phyloP scores from a whole-genome alignment of 2,888 invertebrate genomes.

The Deilephila porcellus region DNA sequence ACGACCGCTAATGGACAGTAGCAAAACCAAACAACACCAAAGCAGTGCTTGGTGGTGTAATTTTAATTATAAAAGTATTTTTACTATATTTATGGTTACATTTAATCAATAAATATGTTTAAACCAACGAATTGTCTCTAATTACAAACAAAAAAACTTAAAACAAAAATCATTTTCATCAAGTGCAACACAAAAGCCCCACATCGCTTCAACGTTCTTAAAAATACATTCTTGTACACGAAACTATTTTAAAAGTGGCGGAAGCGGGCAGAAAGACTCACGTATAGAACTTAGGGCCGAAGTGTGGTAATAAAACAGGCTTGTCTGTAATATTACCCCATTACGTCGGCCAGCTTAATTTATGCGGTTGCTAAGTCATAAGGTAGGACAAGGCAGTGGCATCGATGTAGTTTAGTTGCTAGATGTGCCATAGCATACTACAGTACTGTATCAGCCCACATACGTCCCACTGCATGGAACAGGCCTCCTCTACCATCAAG shows the following conservation, averaged over 20 bases:
- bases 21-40: too few species aligned
- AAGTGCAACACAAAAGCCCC: neutral
- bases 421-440: slow-evolving; percentile 43
- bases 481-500: too few species aligned
- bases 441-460: neutral
- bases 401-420: slow-evolving; percentile 46
- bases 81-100: too few species aligned
- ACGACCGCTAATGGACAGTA: too few species aligned
- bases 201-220: neutral
- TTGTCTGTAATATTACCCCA: slow-evolving; percentile 81
- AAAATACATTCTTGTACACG: slow-evolving; percentile 15
- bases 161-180: neutral
- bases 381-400: slow-evolving; percentile 67
- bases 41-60: too few species aligned
- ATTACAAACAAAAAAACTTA: neutral
- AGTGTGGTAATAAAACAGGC: slow-evolving; percentile 79
- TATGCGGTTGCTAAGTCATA: slow-evolving; percentile 81
- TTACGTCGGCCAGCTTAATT: slow-evolving; percentile 79
- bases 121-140: too few species aligned
- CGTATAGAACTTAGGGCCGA: slow-evolving; percentile 57
- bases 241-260: slow-evolving; percentile 27
- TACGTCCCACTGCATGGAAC: too few species aligned
- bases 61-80: too few species aligned
- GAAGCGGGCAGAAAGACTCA: slow-evolving; percentile 21
- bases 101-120: too few species aligned